Evolutionary conservation across 2,113 vertebrate genomes (phyloP), one percentile per base, ranked within the genome.

Genomic region (Platichthys stellatus): DNA sequence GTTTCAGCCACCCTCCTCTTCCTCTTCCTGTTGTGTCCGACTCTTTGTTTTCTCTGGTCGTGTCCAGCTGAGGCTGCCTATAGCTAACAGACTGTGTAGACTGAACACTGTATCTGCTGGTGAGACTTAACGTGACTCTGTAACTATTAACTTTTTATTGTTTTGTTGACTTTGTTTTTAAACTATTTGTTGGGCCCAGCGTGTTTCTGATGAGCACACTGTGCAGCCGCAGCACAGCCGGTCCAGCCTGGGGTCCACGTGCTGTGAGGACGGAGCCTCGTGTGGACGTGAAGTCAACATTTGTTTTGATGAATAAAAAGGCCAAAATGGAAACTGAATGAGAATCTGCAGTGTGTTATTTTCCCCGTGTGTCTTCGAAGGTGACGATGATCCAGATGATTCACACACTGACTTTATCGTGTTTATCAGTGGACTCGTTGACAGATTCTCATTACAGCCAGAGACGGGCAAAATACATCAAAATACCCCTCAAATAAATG

Each of bases 241-340:
- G 72, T 83, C 82, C 69, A 23, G 40, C 78, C 79, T 67, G 81
- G 69, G 84, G 38, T 47, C 23, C 81, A 85, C 77, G 86, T 74
- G 82, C 90, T 92, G 88, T 90, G 86, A 87, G 75, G 84, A 82
- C 62, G 83, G 75, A 74, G 72, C 71, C 76, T 43, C 59, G 67
- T 35, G 75, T 47, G 70, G 60, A 72, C 54, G n/a, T 54, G 43
- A 81, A 69, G 89, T 73, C 79, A 43, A 84, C 78, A 63, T 87
- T 87, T 88, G 77, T 89, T 92, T 93, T 92, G 91, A 92, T 92
- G 83, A 92, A 90, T 92, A 90, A 92, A 93, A 93, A 89, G 76
- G 82, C 80, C 82, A 82, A 63, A 90, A 91, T 86, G 83, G 84
- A 86, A 86, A 74, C 60, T 15, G 15, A 82, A 47, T 0, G 0